Evolutionary conservation across 2,888 invertebrate species (phyloP), one percentile per base, ranked within the genome.

Genomic region (Phoronis australis): DNA sequence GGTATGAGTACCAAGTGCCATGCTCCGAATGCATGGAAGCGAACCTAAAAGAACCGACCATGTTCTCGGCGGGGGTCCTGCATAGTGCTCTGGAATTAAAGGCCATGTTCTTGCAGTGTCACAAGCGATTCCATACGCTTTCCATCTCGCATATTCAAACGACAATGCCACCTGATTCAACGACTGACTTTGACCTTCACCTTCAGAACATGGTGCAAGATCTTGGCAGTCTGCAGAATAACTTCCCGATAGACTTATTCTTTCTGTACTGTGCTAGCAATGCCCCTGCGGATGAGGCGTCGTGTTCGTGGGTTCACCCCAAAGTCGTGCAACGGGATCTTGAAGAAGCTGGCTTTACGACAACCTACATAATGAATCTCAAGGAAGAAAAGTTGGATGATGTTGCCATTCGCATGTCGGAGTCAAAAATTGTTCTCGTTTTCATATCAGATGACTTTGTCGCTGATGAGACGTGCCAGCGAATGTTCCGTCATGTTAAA

Each of bases 91-190:
- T 64, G 21, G 69, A 71, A 42, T 51, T 73, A 50, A 71, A 71
- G 55, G 72, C 70, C 6, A 71, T 71, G 4, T 75, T 76, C 54
- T 52, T 76, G 24, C 76, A 76, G 57, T 76, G 76, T 65, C 67
- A 71, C 45, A 66, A 70, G 22, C 61, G 62, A 49, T 75, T 76
- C 59, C 75, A 76, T 52, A 69, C 68, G n/a, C 59, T 74, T 5
- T 67, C 74, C 9, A 61, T 76, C 4, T 57, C 64, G 31, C 72
- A 75, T 50, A 59, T 75, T 9, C 68, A 69, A 60, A 73, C 67
- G 24, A 47, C 61, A 9, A 66, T 74, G 68, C 75, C 75, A 0
- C 69, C 73, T 6, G 71, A 71, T 55, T 61, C 59, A 38, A 61
- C 59, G 40, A 50, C 59, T 2, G 71, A 72, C 48, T 69, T 69